Conservation (phyloP, 2,888 invertebrate species). For the Agonopterix subpropinquella region DNA sequence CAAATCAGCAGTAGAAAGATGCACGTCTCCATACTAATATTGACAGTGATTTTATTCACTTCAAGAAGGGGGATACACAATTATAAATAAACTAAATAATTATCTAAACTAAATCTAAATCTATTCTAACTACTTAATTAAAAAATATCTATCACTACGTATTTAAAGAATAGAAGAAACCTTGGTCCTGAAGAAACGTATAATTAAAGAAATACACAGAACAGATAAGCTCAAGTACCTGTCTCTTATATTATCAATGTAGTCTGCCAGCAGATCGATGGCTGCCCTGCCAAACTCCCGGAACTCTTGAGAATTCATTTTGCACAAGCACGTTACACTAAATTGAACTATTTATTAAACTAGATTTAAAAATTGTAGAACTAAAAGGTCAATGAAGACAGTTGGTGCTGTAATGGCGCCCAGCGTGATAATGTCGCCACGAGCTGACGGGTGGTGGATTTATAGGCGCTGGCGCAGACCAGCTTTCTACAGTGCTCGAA, state of each 20-base stretch:
- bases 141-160: no score
- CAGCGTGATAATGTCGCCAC: conserved; percentile 56
- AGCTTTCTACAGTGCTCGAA: conserved; percentile 53
- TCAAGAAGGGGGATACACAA: no score
- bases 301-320: conserved; percentile 87
- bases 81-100: no score
- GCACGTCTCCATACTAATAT: no score
- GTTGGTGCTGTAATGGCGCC: conserved; percentile 40
- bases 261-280: conserved; percentile 94
- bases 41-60: no score
- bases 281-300: conserved; percentile 90
- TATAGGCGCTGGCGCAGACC: conserved; percentile 44
- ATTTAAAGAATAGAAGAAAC: no score
- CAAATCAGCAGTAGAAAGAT: no score
- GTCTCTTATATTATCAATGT: conserved; percentile 88
- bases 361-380: background rate
- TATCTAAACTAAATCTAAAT: no score
- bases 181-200: no score
- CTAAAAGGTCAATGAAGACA: conserved; percentile 11
- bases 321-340: conserved; percentile 20
- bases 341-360: background rate
- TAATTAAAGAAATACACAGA: conserved; percentile 2
- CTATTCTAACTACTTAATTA: no score
- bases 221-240: conserved; percentile 57
- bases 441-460: conserved; percentile 43